Base-by-base conservation (phyloP, 2,113 vertebrate genomes). In the Percina caprodes region DNA sequence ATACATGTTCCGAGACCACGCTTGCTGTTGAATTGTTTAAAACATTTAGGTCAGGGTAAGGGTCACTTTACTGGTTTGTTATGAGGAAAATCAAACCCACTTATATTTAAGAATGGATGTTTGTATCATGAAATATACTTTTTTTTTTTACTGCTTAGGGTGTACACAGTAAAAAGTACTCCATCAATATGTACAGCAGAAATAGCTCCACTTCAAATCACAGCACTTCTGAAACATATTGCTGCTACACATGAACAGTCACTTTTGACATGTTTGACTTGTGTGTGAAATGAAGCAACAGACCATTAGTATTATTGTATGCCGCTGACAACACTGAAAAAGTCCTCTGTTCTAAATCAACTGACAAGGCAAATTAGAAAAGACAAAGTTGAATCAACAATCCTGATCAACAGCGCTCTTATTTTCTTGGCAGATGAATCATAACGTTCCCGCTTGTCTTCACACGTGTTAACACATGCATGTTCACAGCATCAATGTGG, bases 321-420 rank as follows among this genome's bases (percentile, higher is more conserved):
- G 23, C n/a, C 45, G n/a, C 5, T 5, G 46, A 52, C 54, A 74
- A 54, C 10, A 9, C 46, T 71, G 56, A 59, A 67, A 71, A 71
- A 71, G 66, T 16, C 4, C 46, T 23, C 74, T 11, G 7, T 80
- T 85, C 77, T 55, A 71, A 77, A 70, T 74, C 30, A 46, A n/a
- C 51, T 8, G 66, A 81, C 30, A 46, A 39, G 6, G 24, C 1
- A 69, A 79, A 81, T 81, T 51, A 61, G 45, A 70, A 77, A 73
- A 67, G 42, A 78, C 21, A 74, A 55, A 79, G 75, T 39, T 56
- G 9, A 84, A 72, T 80, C 48, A 59, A 63, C 63, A 68, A 42
- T 19, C 33, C 16, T 59, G 61, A 73, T 77, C 69, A 35, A 11
- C 33, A 2, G 23, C 12, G 0, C 21, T 18, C 12, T 45, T 8